Evolutionary conservation across 2,113 vertebrate genomes (phyloP).

Genomic region (Leptosomus discolor): DNA sequence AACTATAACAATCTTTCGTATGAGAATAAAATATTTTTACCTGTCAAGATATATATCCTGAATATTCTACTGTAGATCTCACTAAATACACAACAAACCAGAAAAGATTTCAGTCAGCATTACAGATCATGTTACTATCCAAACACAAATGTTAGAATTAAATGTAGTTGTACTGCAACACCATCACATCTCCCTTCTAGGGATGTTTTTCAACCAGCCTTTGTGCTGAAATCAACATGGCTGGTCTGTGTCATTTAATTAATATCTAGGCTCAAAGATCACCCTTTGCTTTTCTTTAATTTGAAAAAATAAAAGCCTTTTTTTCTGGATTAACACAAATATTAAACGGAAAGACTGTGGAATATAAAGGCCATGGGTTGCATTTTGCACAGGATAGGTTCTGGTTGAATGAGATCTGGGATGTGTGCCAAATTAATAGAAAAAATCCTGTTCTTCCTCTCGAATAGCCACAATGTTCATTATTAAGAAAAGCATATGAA

Average conservation of each 20-base stretch:
- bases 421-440: conserved; percentile 92
- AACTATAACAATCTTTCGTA: neutral
- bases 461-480: conserved; percentile 87
- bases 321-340: conserved; percentile 70
- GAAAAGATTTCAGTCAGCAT: neutral
- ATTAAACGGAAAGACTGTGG: conserved; percentile 73
- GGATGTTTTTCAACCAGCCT: neutral
- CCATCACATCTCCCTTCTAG: neutral
- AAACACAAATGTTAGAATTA: neutral
- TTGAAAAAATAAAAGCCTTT: conserved; percentile 53
- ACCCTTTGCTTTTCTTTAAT: conserved; percentile 37
- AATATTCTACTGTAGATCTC: neutral
- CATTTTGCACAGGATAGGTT: conserved; percentile 88
- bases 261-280: conserved; percentile 54
- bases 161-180: neutral
- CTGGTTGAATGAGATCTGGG: conserved; percentile 96
- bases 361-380: conserved; percentile 86
- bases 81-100: neutral
- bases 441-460: conserved; percentile 90
- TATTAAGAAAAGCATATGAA: conserved; percentile 91
- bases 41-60: neutral
- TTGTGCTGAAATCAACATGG: conserved; percentile 15
- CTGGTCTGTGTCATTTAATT: conserved; percentile 44
- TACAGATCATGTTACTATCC: neutral
- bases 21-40: neutral